phyloP scores from a whole-genome alignment of 2,113 vertebrate species.

The Chaenogobius annularis region DNA sequence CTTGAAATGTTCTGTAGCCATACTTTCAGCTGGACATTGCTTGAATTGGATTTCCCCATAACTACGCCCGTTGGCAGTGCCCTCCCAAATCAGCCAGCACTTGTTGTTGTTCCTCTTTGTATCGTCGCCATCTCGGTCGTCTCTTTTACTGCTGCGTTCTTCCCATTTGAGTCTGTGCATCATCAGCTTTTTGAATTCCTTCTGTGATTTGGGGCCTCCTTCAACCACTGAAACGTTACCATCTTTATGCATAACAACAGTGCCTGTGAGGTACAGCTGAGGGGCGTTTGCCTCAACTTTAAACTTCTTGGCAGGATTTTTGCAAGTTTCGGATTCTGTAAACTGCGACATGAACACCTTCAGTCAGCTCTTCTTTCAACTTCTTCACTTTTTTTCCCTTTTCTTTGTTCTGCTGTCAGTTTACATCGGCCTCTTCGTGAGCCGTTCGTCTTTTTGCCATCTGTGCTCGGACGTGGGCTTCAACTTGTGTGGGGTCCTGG shows the following conservation, averaged over 20 bases:
- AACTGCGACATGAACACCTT: slow-evolving; percentile 91
- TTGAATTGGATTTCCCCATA: slow-evolving; percentile 97
- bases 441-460: slow-evolving; percentile 98
- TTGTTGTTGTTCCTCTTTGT: slow-evolving; percentile 93
- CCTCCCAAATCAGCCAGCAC: slow-evolving; percentile 97
- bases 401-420: slow-evolving; percentile 92
- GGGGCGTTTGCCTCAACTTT: slow-evolving; percentile 97
- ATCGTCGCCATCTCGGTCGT: slow-evolving; percentile 87
- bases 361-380: slow-evolving; percentile 91
- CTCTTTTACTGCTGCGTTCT: slow-evolving; percentile 91
- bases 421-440: slow-evolving; percentile 97
- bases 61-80: slow-evolving; percentile 93
- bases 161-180: slow-evolving; percentile 94
- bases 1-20: slow-evolving; percentile 98
- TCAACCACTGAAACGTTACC: slow-evolving; percentile 97
- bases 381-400: slow-evolving; percentile 98
- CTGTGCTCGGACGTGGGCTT: slow-evolving; percentile 94
- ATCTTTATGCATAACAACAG: slow-evolving; percentile 96
- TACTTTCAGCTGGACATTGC: slow-evolving; percentile 97
- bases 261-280: slow-evolving; percentile 93
- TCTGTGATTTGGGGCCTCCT: slow-evolving; percentile 97
- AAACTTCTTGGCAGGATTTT: slow-evolving; percentile 97
- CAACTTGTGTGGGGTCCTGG: slow-evolving; percentile 95
- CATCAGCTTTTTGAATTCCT: slow-evolving; percentile 97
- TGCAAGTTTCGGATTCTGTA: slow-evolving; percentile 96